phyloP scores from a whole-genome alignment of 2,113 vertebrate species.

The Nothocercus julius region DNA sequence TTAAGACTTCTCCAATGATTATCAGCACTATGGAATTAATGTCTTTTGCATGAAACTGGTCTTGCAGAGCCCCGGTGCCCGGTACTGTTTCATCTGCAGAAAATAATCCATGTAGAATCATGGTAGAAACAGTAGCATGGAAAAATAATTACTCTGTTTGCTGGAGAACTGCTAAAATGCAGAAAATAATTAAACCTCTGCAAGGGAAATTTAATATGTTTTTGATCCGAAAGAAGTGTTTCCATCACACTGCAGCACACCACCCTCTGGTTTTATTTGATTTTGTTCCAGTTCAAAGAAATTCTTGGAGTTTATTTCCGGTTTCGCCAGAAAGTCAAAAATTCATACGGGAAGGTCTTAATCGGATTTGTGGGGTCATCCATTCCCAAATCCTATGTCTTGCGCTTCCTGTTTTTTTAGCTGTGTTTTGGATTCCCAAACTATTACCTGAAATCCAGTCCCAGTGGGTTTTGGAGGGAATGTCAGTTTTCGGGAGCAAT shows the following conservation, averaged over 20 bases:
- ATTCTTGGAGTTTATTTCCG: not conserved
- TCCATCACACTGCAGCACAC: rapidly evolving
- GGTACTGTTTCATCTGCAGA: rapidly evolving
- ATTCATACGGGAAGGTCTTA: not conserved
- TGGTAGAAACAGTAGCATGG: not conserved
- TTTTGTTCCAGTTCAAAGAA: not conserved
- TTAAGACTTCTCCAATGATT: not conserved
- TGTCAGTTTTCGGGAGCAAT: not conserved
- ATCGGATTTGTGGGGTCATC: not conserved
- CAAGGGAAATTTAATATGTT: not conserved
- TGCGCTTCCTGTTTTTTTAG: not conserved
- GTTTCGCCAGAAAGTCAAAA: not conserved
- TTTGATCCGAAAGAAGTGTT: not conserved
- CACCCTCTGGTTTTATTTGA: not conserved
- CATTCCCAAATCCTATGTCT: not conserved
- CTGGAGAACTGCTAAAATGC: not conserved
- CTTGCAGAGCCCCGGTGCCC: not conserved
- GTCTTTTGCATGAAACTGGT: not conserved
- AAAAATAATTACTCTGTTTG: not conserved
- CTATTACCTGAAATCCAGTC: not conserved
- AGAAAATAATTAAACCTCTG: not conserved
- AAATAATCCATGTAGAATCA: not conserved
- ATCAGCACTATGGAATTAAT: not conserved
- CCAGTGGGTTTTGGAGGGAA: rapidly evolving
- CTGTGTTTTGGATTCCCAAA: not conserved